These are phyloP conservation scores for Metridium senile DNA, from an alignment of 92 coral and sea anemone genomes.

Conservation along the genomic window DNA sequence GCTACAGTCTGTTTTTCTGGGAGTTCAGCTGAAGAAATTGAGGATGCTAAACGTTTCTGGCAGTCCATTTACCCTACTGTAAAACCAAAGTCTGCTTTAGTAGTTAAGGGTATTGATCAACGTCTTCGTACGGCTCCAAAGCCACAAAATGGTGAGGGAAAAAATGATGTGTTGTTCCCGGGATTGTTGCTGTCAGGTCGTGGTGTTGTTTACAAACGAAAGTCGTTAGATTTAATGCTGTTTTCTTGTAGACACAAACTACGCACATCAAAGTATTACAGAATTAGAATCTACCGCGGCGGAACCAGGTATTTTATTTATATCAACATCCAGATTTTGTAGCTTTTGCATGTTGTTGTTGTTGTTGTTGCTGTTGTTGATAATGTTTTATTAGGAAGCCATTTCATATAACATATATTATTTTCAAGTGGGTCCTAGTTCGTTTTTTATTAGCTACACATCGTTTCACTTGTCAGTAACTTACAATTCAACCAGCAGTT, in stretches of 20 bases:
- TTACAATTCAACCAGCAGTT: too few species aligned
- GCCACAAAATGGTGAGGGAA: constrained; percentile 55
- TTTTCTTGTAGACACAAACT: constrained; percentile 34
- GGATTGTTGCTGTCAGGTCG: too few species aligned
- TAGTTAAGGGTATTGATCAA: constrained; percentile 83
- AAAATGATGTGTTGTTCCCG: too few species aligned
- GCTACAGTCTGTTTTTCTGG: constrained; percentile 72
- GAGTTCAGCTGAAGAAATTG: constrained; percentile 86
- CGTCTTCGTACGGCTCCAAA: constrained; percentile 81
- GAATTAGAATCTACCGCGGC: not conserved
- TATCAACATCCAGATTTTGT: too few species aligned
- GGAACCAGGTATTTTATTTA: constrained; percentile 29
- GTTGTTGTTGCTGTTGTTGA: too few species aligned
- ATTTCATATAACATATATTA: too few species aligned
- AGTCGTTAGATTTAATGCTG: not conserved
- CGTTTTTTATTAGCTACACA: too few species aligned
- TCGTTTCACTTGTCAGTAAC: too few species aligned
- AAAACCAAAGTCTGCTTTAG: constrained; percentile 67
- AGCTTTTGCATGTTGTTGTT: too few species aligned
- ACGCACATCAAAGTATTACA: constrained; percentile 45
- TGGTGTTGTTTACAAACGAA: too few species aligned
- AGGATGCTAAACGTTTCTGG: constrained; percentile 90
- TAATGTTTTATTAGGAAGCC: too few species aligned
- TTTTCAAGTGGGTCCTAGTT: too few species aligned
- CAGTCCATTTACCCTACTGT: constrained; percentile 63